Evolutionary conservation across 2,797 vertebrate genomes (phyloP), one percentile per base, ranked within the genome.

Genomic region (Neostethus bicornis): DNA sequence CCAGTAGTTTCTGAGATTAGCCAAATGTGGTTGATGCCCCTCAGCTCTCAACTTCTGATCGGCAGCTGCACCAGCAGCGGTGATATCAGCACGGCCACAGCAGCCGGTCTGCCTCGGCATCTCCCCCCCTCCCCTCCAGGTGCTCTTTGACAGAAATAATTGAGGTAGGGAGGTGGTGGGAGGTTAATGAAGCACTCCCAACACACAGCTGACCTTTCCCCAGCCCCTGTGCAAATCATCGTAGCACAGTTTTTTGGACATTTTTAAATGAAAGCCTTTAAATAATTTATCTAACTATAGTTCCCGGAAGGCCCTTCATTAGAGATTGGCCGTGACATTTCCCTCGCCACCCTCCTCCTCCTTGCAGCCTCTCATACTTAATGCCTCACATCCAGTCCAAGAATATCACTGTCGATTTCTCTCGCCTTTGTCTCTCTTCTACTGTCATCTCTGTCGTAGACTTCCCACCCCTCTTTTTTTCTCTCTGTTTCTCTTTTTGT

Each of bases 191-290:
- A 91, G 90, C 87, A 87, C 90, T 92, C 85, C 87, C 87, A 81
- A 89, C 85, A 87, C 88, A 80, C 65, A 32, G 62, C 71, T 91
- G 91, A 93, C 91, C 91, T 92, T 92, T 91, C 87, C 78, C 80
- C 80, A 85, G 85, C 81, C 78, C 80, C 75, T 75, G 78, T 55
- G 76, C 86, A 86, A 87, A 91, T 87, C 87, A 89, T 89, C 57
- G 81, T 81, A 73, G 89, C 85, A 79, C 77, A 85, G 66, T 86
- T 90, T 88, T 89, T 90, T 89, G 85, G 87, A 87, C 86, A 86
- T 90, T 89, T 90, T 90, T 90, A 91, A 91, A 92, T 92, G 90
- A 91, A 92, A 91, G 89, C 82, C 88, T 91, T 92, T 92, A 92
- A 92, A 92, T 92, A 92, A 92, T 92, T 90, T 88, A 92, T 92